Percentiles rank a stretch among this genome's conserved stretches.
Conservation (phyloP, 2,797 vertebrate species). For the Urophycis tenuis region DNA sequence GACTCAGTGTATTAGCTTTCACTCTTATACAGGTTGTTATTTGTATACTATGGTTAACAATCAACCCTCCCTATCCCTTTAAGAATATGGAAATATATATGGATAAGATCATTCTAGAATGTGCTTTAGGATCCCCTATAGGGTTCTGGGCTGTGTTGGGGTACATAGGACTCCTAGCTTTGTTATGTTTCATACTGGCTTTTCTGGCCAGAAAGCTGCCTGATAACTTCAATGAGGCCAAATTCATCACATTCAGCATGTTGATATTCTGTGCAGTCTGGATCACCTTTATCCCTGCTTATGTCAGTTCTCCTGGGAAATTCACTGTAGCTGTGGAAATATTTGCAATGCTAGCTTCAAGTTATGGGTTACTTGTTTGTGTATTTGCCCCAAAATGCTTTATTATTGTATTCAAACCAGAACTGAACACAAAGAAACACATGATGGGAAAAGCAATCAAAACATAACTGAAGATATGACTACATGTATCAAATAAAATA, state of each 20-base stretch:
- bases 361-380: slow-evolving; percentile 47
- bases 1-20: slow-evolving; percentile 60
- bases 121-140: slow-evolving; percentile 42
- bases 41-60: slow-evolving; percentile 48
- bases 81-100: slow-evolving; percentile 43
- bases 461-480: slow-evolving; percentile 11
- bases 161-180: slow-evolving; percentile 44
- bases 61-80: slow-evolving; percentile 42
- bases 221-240: slow-evolving; percentile 52
- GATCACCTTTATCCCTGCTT: slow-evolving; percentile 48
- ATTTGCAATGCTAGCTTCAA: slow-evolving; percentile 47
- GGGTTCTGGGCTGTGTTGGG: slow-evolving; percentile 50
- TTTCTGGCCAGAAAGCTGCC: slow-evolving; percentile 44
- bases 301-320: slow-evolving; percentile 49
- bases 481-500: slow-evolving; percentile 2
- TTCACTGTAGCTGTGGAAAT: slow-evolving; percentile 49
- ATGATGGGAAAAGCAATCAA: slow-evolving; percentile 41
- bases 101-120: slow-evolving; percentile 52
- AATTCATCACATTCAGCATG: slow-evolving; percentile 55
- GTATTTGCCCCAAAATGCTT: slow-evolving; percentile 53
- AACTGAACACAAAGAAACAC: slow-evolving; percentile 51
- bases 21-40: slow-evolving; percentile 54
- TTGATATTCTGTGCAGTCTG: slow-evolving; percentile 51
- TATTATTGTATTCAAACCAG: slow-evolving; percentile 46
- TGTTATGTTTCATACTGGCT: slow-evolving; percentile 44